Conservation (phyloP, 2,113 vertebrate species). For the Calidris pygmaea region DNA sequence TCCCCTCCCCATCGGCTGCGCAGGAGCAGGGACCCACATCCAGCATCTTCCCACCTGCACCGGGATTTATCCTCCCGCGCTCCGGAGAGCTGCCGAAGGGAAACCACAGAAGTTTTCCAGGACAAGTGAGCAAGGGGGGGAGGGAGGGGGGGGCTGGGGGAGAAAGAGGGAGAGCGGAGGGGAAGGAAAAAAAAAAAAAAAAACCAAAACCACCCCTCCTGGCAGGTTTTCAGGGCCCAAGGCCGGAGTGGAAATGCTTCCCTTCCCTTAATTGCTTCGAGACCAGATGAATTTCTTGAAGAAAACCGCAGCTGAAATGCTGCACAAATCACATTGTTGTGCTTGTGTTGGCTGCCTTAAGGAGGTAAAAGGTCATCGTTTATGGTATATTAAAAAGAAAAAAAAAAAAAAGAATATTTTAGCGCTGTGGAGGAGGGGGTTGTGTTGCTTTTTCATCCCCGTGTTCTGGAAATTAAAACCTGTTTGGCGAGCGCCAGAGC, state of each 20-base stretch:
- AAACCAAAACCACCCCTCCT: not conserved
- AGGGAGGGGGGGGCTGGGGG: not conserved
- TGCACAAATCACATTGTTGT: slow-evolving; percentile 39
- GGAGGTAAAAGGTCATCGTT: slow-evolving; percentile 54
- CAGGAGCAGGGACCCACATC: not conserved
- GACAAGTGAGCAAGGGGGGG: not conserved
- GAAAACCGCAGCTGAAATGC: slow-evolving; percentile 40
- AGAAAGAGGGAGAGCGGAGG: not conserved
- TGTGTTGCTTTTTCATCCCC: not conserved
- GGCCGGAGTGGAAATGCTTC: slow-evolving; percentile 55
- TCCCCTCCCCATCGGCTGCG: not conserved
- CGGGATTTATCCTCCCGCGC: fast-evolving
- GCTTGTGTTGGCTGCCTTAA: slow-evolving; percentile 54
- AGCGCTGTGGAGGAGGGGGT: not conserved
- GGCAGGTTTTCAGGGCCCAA: slow-evolving; percentile 47
- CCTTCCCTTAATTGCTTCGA: slow-evolving; percentile 38
- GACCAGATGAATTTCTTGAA: slow-evolving; percentile 60
- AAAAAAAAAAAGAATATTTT: not conserved
- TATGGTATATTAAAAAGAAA: not conserved
- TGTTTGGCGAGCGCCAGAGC: not conserved
- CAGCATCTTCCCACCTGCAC: not conserved
- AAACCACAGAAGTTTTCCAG: not conserved
- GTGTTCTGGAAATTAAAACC: slow-evolving; percentile 6
- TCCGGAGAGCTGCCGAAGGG: fast-evolving
- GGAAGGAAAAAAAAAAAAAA: not conserved